Percentiles rank a stretch among this genome's conserved stretches.
Evolutionary conservation across 2,888 invertebrate genomes (phyloP).

Genomic region (Napeogenes inachia): DNA sequence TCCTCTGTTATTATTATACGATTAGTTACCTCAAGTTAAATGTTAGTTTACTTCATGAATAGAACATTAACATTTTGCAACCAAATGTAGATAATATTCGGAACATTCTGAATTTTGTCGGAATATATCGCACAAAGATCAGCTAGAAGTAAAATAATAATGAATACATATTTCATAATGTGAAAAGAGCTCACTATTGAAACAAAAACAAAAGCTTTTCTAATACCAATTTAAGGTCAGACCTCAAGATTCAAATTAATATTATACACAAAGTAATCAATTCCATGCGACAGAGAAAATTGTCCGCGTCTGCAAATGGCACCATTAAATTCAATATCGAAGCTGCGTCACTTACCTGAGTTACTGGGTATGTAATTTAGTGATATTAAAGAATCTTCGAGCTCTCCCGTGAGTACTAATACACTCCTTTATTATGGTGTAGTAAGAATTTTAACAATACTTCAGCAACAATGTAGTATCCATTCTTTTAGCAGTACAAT

Average conservation of each 20-base stretch:
- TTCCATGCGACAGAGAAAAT: slow-evolving; percentile 4
- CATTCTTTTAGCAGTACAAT: neutral
- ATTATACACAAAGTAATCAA: neutral
- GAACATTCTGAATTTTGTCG: too few relatives aligned
- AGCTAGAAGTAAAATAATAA: too few relatives aligned
- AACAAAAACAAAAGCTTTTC: too few relatives aligned
- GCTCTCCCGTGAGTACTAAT: neutral
- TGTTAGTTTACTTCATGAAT: too few relatives aligned
- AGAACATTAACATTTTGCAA: too few relatives aligned
- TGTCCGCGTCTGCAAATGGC: slow-evolving; percentile 59
- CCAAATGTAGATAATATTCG: too few relatives aligned
- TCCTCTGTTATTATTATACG: too few relatives aligned
- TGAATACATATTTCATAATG: too few relatives aligned
- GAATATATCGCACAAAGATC: too few relatives aligned
- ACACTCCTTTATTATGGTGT: slow-evolving; percentile 2
- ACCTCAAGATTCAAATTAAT: slow-evolving; percentile 1
- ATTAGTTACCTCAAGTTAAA: too few relatives aligned
- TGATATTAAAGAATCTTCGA: slow-evolving; percentile 50
- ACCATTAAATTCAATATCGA: slow-evolving; percentile 68
- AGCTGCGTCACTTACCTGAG: slow-evolving; percentile 56
- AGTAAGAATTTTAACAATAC: slow-evolving; percentile 6
- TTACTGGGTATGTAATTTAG: slow-evolving; percentile 59
- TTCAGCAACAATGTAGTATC: neutral
- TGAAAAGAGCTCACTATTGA: too few relatives aligned
- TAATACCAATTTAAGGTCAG: neutral